phyloP scores from a whole-genome alignment of 2,113 vertebrate genomes.

The Oncorhynchus keta region DNA sequence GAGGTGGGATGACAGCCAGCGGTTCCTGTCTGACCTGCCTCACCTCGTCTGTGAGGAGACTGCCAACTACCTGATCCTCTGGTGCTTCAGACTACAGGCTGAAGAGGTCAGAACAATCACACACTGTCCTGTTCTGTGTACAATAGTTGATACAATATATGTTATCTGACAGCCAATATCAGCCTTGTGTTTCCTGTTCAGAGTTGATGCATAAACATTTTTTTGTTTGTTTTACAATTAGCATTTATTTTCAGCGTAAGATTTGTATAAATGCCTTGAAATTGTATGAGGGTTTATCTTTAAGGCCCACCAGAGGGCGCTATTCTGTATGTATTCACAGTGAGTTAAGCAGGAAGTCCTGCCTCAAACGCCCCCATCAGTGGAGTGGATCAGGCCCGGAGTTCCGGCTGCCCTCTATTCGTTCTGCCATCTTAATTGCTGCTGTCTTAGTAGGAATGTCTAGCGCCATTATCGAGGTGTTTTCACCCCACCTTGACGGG shows the following conservation, averaged over 20 bases:
- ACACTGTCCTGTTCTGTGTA: too few species aligned
- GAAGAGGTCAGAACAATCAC: slow-evolving; percentile 80
- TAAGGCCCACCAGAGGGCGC: slow-evolving; percentile 63
- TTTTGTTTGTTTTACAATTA: too few species aligned
- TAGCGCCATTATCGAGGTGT: background rate
- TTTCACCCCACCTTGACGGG: too few species aligned
- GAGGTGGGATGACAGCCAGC: slow-evolving; percentile 97
- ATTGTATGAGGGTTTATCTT: background rate
- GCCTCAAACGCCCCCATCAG: slow-evolving; percentile 16
- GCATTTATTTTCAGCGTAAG: background rate
- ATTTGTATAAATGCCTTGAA: background rate
- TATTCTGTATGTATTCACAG: slow-evolving; percentile 47
- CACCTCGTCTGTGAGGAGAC: slow-evolving; percentile 96
- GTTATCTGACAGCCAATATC: too few species aligned
- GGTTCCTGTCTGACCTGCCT: slow-evolving; percentile 88
- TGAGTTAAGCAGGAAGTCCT: slow-evolving; percentile 18
- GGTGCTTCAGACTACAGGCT: slow-evolving; percentile 93
- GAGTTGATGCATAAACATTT: too few species aligned
- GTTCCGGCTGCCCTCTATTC: slow-evolving; percentile 26
- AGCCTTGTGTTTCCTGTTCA: too few species aligned
- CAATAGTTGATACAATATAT: too few species aligned
- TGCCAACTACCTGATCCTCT: slow-evolving; percentile 88
- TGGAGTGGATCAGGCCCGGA: slow-evolving; percentile 34
- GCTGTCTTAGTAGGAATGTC: slow-evolving; percentile 37
- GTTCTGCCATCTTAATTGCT: slow-evolving; percentile 61